These are phyloP conservation scores for Oryzias javanicus DNA, from an alignment of 2,113 vertebrate genomes.

Conservation along the genomic window DNA sequence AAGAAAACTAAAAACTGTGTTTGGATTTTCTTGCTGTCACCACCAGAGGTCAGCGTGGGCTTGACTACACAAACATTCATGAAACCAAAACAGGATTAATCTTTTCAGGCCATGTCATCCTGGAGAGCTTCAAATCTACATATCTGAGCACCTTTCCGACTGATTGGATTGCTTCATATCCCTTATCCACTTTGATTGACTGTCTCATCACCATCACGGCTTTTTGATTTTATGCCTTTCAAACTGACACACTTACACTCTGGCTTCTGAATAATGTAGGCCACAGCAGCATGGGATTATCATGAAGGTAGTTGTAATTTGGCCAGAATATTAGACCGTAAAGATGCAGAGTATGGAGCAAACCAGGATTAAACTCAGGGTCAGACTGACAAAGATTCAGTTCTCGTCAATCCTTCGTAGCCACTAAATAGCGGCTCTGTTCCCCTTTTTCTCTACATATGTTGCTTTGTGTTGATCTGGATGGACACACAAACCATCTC, in stretches of 20 bases:
- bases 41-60: constrained; percentile 35
- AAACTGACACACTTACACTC: constrained; percentile 7
- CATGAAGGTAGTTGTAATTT: constrained; percentile 67
- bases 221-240: constrained; percentile 10
- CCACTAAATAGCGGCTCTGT: constrained; percentile 22
- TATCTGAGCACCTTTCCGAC: constrained; percentile 27
- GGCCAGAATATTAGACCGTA: constrained; percentile 50
- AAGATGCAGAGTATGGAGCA: constrained; percentile 56
- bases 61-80: neutral
- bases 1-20: neutral
- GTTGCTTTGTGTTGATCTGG: neutral
- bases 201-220: constrained; percentile 2
- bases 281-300: constrained; percentile 60
- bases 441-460: neutral
- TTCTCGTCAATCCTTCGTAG: constrained; percentile 29
- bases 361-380: constrained; percentile 47
- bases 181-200: constrained; percentile 42
- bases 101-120: constrained; percentile 53
- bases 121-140: constrained; percentile 25
- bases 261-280: constrained; percentile 44
- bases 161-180: constrained; percentile 49
- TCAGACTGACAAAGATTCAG: constrained; percentile 26
- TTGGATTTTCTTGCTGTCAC: neutral
- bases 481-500: no score
- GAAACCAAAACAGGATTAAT: constrained; percentile 35